Evolutionary conservation across 1,140 invertebrate genomes (phyloP), one percentile per base, ranked within the genome.

Genomic region (Drosophila eugracilis): DNA sequence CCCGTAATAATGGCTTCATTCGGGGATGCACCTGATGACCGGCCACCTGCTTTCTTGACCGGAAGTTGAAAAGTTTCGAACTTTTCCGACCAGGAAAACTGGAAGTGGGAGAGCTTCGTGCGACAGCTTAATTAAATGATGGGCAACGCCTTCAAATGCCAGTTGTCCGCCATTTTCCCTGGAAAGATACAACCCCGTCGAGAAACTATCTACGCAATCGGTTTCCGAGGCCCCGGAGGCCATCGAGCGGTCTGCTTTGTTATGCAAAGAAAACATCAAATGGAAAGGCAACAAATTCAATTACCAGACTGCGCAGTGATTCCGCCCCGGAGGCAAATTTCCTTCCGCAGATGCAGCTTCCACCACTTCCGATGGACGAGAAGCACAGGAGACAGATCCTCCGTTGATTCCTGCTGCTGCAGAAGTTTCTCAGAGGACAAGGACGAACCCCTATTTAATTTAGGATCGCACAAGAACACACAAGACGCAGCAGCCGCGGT

Each of bases 61-160:
- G 86, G 86, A 90, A 90, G 88, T 90, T 90, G 62, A 90, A 83
- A 90, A 90, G 86, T 90, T 90, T 76, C 19, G 41, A 90, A 90
- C 86, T 90, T 90, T 90, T 73, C 54, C 58, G 22, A 17, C 41
- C n/a, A 28, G 42, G 21, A 24, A 26, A 28, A 17, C 4, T 0
- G 9, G 5, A n/a, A 36, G 50, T 53, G 77, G 44, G 36, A 9
- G 34, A 37, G 47, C 41, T 77, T 77, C 77, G 73, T 86, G 69
- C 70, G 83, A 78, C 78, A 78, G 55, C 78, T 86, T 89, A 83
- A 86, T 86, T 86, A 86, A 88, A 77, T 54, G 73, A 81, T 76
- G 47, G 34, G 44, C 42, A 44, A 41, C 53, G 34, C 21, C 47
- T 60, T 54, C 22, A 48, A 58, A 65, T 75, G 48, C 52, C 57